A percentile compares a stretch with the other conserved stretches of the same genome.
phyloP scores from a whole-genome alignment of 2,113 vertebrate genomes.

The Zosterops borbonicus region DNA sequence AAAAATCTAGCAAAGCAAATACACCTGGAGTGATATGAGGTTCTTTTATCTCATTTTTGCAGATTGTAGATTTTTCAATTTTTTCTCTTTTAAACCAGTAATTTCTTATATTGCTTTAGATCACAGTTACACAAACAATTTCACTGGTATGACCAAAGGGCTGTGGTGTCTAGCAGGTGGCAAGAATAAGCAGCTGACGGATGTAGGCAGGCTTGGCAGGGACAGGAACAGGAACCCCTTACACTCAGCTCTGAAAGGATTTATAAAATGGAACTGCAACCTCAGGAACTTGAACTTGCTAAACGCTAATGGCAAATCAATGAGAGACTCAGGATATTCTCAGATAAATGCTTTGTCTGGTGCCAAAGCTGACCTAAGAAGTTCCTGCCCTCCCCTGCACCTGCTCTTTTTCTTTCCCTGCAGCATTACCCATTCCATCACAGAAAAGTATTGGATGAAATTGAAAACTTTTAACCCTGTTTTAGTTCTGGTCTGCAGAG shows the following conservation, averaged over 20 bases:
- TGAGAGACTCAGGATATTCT: conserved; percentile 21
- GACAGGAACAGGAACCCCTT: background rate
- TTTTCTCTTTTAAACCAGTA: background rate
- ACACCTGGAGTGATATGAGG: background rate
- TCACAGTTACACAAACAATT: background rate
- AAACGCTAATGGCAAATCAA: background rate
- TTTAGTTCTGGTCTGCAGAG: background rate
- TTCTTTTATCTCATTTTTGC: background rate
- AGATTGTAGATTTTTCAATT: rapidly evolving
- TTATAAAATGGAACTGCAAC: conserved; percentile 30
- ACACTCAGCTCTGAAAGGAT: conserved; percentile 39
- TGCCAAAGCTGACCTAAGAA: conserved; percentile 34
- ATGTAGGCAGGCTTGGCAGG: conserved; percentile 9
- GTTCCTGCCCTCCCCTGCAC: conserved; percentile 24
- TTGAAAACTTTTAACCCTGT: background rate
- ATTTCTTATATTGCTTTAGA: background rate
- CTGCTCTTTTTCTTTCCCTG: conserved; percentile 14
- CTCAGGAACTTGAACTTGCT: conserved; percentile 32
- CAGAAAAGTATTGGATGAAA: background rate
- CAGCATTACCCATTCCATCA: background rate
- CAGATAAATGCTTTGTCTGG: background rate
- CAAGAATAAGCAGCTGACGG: conserved; percentile 10
- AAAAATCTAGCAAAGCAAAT: background rate
- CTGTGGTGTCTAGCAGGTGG: conserved; percentile 22
- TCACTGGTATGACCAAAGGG: background rate